These are phyloP conservation scores for Mesaphorura yosii DNA, from an alignment of 1,140 invertebrate genomes.

Conservation along the genomic window DNA sequence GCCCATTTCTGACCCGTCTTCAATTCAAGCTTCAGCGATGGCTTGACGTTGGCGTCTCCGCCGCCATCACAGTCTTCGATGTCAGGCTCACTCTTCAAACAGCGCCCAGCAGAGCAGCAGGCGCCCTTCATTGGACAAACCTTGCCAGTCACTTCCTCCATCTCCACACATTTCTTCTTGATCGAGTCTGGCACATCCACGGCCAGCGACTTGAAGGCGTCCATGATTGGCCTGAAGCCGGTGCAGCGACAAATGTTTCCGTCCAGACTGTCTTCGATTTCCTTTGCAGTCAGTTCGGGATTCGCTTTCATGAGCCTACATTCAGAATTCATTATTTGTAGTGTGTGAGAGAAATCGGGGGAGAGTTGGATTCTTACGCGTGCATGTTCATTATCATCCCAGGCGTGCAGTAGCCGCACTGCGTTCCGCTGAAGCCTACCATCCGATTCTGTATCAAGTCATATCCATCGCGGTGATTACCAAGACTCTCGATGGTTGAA, in stretches of 20 bases:
- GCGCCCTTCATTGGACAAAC: too few species aligned
- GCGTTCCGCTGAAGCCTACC: constrained; percentile 36
- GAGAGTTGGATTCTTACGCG: too few species aligned
- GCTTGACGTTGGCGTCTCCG: too few species aligned
- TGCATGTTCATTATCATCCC: constrained; percentile 42
- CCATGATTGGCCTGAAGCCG: constrained; percentile 43
- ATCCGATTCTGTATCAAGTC: constrained; percentile 34
- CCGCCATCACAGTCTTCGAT: too few species aligned
- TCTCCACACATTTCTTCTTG: constrained; percentile 29
- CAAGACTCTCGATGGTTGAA: constrained; percentile 42
- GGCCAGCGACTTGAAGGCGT: constrained; percentile 61
- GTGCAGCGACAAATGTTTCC: constrained; percentile 46
- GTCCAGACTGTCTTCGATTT: constrained; percentile 35
- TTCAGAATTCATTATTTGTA: too few species aligned
- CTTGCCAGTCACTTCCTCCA: too few species aligned
- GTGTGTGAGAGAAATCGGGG: too few species aligned
- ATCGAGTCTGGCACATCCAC: constrained; percentile 43
- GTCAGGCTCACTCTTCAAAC: too few species aligned
- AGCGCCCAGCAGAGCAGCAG: too few species aligned
- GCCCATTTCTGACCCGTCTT: too few species aligned
- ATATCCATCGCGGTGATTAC: constrained; percentile 36
- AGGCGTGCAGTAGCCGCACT: constrained; percentile 42
- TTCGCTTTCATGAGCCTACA: too few species aligned
- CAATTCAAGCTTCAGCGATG: too few species aligned
- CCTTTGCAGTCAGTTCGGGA: constrained; percentile 28